A percentile compares a stretch with the other conserved stretches of the same genome.
Evolutionary conservation across 2,888 invertebrate genomes (phyloP).

Genomic region (Tipula unca): DNA sequence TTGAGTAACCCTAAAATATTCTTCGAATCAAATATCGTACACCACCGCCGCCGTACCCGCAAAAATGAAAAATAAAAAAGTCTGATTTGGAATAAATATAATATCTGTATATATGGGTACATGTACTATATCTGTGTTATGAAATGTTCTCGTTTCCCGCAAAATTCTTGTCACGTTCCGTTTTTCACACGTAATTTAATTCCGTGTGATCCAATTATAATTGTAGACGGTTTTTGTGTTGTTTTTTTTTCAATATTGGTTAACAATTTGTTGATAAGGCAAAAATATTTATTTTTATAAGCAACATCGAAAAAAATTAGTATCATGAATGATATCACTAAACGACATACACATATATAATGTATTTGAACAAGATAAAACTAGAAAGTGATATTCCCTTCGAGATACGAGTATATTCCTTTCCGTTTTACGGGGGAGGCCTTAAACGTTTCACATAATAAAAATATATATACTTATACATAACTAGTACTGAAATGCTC

Average conservation of each 20-base stretch:
- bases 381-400: too few relatives aligned
- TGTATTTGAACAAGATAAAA: too few relatives aligned
- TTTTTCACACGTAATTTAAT: constrained; percentile 8
- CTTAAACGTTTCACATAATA: too few relatives aligned
- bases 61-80: background rate
- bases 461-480: too few relatives aligned
- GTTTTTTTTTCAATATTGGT: background rate
- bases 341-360: too few relatives aligned
- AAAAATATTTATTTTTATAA: background rate
- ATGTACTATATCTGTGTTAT: background rate
- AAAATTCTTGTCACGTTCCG: background rate
- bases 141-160: background rate
- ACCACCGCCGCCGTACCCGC: background rate
- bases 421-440: too few relatives aligned
- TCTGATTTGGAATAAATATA: background rate
- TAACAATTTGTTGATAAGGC: background rate
- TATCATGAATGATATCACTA: too few relatives aligned
- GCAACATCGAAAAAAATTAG: background rate
- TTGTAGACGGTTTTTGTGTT: background rate
- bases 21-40: background rate
- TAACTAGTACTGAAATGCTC: too few relatives aligned
- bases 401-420: too few relatives aligned
- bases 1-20: background rate
- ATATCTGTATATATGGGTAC: background rate
- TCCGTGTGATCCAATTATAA: constrained; percentile 2